phyloP scores from a whole-genome alignment of 2,797 vertebrate species.

The Chrosomus eos region DNA sequence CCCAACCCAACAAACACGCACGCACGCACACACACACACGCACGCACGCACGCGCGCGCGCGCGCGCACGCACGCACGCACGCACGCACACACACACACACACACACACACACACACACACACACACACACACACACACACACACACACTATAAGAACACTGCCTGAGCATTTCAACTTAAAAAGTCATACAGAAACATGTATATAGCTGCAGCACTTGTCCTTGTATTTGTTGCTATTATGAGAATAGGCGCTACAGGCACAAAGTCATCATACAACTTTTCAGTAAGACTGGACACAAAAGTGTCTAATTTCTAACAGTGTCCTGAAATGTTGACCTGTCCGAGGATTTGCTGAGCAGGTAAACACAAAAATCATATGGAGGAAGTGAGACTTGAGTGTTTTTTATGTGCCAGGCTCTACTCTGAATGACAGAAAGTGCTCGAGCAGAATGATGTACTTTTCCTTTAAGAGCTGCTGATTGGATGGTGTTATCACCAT shows the following conservation, averaged over 20 bases:
- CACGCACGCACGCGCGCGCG: too few species aligned
- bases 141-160: neutral
- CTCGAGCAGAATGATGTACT: neutral
- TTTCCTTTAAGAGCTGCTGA: neutral
- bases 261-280: neutral
- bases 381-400: neutral
- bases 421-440: slow-evolving; percentile 1
- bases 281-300: neutral
- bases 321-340: neutral
- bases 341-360: neutral
- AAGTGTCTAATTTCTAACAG: neutral
- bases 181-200: neutral
- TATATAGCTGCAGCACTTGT: neutral
- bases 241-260: neutral
- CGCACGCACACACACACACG: too few species aligned
- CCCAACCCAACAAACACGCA: neutral
- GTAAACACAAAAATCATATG: neutral
- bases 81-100: too few species aligned
- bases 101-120: too few species aligned
- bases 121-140: too few species aligned
- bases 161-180: neutral
- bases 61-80: too few species aligned
- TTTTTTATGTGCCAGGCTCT: neutral
- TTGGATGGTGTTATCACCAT: neutral
- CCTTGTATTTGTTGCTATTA: neutral